Evolutionary conservation across 2,797 vertebrate species (phyloP).

Genomic region (Podargus strigoides): DNA sequence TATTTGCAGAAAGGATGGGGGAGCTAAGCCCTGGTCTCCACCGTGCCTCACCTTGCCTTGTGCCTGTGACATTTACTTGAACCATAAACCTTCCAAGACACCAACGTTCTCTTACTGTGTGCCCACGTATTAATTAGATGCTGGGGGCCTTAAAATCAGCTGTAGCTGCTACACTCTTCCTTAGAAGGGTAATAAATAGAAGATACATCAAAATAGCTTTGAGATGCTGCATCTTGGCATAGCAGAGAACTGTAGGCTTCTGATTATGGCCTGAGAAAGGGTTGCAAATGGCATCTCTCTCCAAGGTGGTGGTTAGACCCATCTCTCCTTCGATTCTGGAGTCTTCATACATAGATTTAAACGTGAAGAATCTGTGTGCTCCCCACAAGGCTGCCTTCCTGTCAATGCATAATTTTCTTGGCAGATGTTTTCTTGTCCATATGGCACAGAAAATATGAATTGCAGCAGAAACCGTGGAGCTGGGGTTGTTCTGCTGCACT

Average conservation of each 20-base stretch:
- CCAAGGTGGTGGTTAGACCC: neutral
- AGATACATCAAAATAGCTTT: neutral
- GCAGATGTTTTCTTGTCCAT: neutral
- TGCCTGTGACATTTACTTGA: neutral
- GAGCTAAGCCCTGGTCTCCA: neutral
- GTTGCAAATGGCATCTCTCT: neutral
- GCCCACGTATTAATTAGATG: neutral
- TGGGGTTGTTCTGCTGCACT: neutral
- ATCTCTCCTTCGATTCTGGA: neutral
- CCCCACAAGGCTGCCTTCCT: neutral
- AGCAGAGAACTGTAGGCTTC: neutral
- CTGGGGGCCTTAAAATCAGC: neutral
- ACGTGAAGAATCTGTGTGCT: neutral
- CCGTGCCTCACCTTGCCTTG: neutral
- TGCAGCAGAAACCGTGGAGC: neutral
- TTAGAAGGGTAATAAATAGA: neutral
- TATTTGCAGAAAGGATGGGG: neutral
- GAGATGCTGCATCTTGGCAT: neutral
- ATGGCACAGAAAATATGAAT: neutral
- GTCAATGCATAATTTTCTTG: neutral
- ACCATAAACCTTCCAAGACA: neutral
- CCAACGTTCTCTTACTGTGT: neutral
- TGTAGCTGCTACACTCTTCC: neutral
- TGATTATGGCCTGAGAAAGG: neutral
- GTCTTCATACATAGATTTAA: neutral